Percentiles rank a stretch among this genome's conserved stretches.
Conservation (phyloP, 53 echinoderm and acorn worm species). For the Pentamera pediparva region DNA sequence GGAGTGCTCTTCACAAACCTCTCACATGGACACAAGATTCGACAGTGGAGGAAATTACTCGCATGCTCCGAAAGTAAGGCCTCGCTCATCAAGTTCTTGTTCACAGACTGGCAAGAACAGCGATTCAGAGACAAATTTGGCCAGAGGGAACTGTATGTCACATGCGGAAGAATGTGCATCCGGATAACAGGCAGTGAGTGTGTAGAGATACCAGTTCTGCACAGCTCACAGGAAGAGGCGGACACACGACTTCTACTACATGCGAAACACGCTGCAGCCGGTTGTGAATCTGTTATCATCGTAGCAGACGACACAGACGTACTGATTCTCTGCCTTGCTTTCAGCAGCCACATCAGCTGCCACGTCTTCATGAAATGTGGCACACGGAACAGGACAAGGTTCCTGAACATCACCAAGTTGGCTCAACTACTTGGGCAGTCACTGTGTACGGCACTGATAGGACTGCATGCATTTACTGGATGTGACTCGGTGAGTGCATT, state of each 20-base stretch:
- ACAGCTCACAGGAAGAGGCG: conserved; percentile 44
- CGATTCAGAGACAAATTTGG: too few species aligned
- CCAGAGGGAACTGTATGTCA: too few species aligned
- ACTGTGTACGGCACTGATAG: conserved; percentile 27
- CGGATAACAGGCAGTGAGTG: too few species aligned
- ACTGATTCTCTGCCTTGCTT: conserved; percentile 12
- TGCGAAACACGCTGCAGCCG: conserved; percentile 16
- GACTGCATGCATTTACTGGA: conserved; percentile 41
- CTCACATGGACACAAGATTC: conserved; percentile 22
- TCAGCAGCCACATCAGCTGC: conserved; percentile 13
- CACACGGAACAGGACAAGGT: conserved; percentile 29
- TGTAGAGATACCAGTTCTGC: not conserved
- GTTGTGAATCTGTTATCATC: not conserved
- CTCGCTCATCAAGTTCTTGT: conserved; percentile 10
- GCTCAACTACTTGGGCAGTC: conserved; percentile 9
- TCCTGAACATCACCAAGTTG: conserved; percentile 31
- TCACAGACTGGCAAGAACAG: too few species aligned
- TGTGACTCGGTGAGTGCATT: conserved; percentile 61
- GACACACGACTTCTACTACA: conserved; percentile 40
- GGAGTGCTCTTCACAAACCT: not conserved
- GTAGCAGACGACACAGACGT: conserved; percentile 37
- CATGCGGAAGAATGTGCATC: too few species aligned
- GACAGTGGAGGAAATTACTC: conserved; percentile 24
- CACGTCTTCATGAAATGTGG: conserved; percentile 33
- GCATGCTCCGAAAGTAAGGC: not conserved